These are phyloP conservation scores for Melipona beecheii DNA, from an alignment of 2,888 invertebrate genomes.

Conservation along the genomic window DNA sequence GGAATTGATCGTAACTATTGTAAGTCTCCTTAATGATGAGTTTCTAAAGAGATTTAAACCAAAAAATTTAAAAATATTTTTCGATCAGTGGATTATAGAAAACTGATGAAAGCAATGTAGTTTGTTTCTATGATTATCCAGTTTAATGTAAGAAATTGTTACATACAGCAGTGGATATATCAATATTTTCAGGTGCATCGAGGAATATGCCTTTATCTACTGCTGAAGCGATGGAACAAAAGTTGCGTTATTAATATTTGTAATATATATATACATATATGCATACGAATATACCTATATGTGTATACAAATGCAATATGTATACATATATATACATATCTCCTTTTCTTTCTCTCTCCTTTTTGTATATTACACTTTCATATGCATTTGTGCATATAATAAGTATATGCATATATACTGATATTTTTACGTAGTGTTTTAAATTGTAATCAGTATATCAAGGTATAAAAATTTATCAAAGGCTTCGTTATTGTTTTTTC, in stretches of 20 bases:
- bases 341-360: background rate
- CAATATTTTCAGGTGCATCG: constrained; percentile 53
- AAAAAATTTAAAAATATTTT: constrained; percentile 37
- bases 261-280: constrained; percentile 29
- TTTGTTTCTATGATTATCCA: constrained; percentile 22
- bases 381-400: background rate
- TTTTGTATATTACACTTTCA: background rate
- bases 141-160: constrained; percentile 13
- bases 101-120: constrained; percentile 35
- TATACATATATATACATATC: constrained; percentile 10
- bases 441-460: constrained; percentile 27
- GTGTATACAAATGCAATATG: constrained; percentile 2
- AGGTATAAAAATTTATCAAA: constrained; percentile 15
- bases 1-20: constrained; percentile 45
- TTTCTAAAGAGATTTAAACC: background rate
- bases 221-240: constrained; percentile 41
- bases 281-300: constrained; percentile 3
- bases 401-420: constrained; percentile 1
- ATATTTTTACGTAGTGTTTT: constrained; percentile 31
- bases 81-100: constrained; percentile 52
- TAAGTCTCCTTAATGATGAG: constrained; percentile 8
- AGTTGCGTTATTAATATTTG: constrained; percentile 60
- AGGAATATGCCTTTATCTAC: constrained; percentile 29
- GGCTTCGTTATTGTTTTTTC: constrained; percentile 13
- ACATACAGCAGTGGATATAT: constrained; percentile 19